Percentiles rank a stretch among this genome's conserved stretches.
Evolutionary conservation across 2,113 vertebrate species (phyloP).

Genomic region (Crotalus viridis): DNA sequence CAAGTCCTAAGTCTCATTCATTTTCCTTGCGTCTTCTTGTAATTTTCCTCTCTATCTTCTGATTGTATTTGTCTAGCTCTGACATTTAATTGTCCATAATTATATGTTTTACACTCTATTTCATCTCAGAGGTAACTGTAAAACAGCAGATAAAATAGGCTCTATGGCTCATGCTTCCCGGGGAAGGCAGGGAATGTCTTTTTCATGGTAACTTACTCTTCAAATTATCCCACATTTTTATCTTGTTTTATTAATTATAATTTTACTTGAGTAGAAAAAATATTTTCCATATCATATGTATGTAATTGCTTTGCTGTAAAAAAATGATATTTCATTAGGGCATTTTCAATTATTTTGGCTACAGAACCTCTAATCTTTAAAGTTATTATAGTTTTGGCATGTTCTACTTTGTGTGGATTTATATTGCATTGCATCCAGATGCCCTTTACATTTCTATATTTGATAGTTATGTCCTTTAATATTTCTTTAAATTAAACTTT

Average conservation of each 20-base stretch:
- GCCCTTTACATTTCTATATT: conserved; percentile 10
- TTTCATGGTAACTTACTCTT: background rate
- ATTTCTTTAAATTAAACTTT: conserved; percentile 10
- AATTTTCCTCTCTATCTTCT: background rate
- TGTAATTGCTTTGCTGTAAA: background rate
- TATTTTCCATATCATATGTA: background rate
- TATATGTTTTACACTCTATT: background rate
- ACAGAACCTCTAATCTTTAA: conserved; percentile 8
- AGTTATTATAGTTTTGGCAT: conserved; percentile 6
- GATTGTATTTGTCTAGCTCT: background rate
- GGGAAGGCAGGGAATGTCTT: background rate
- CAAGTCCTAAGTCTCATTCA: background rate
- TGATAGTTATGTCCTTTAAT: conserved; percentile 12
- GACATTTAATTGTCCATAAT: background rate
- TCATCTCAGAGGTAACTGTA: background rate
- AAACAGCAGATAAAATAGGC: background rate
- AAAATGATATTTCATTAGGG: background rate
- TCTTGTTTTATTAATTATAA: background rate
- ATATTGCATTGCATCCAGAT: background rate
- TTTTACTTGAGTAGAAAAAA: background rate
- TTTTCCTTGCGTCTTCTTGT: background rate
- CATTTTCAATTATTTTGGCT: background rate
- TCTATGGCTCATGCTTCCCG: background rate
- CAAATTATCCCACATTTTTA: background rate
- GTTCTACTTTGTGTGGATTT: background rate